Conservation (phyloP, 2,113 vertebrate species). For the Psammodynastes pulverulentus region DNA sequence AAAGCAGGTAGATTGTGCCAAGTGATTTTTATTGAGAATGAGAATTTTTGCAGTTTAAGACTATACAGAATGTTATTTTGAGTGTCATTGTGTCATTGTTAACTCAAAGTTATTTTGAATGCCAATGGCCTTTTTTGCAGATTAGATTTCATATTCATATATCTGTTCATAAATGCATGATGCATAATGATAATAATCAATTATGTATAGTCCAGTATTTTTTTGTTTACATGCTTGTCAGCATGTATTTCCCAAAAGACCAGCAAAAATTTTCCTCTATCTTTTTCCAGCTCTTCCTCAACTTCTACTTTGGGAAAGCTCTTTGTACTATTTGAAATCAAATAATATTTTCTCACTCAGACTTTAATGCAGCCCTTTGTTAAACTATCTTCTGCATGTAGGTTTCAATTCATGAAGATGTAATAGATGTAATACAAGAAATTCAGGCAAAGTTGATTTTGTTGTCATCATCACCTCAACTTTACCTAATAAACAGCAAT, state of each 20-base stretch:
- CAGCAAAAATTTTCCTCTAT: neutral
- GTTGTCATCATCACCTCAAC: neutral
- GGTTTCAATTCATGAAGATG: slow-evolving; percentile 40
- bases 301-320: neutral
- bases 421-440: slow-evolving; percentile 35
- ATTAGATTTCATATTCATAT: neutral
- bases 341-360: slow-evolving; percentile 28
- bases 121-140: neutral
- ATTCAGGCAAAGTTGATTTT: neutral
- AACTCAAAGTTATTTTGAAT: neutral
- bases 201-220: neutral
- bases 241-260: slow-evolving; percentile 15
- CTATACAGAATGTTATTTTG: neutral
- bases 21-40: neutral
- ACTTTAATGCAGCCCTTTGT: slow-evolving; percentile 20
- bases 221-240: slow-evolving; percentile 7
- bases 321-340: slow-evolving; percentile 36
- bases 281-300: neutral
- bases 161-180: neutral
- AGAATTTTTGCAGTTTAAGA: neutral
- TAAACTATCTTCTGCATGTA: slow-evolving; percentile 40
- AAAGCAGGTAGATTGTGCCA: neutral
- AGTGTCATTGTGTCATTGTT: no score
- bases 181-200: neutral
- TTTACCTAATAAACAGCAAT: slow-evolving; percentile 1